Base-by-base conservation (phyloP, 30 jellyfish, hydroid and myxozoan genomes). In the Aurelia sp. region DNA sequence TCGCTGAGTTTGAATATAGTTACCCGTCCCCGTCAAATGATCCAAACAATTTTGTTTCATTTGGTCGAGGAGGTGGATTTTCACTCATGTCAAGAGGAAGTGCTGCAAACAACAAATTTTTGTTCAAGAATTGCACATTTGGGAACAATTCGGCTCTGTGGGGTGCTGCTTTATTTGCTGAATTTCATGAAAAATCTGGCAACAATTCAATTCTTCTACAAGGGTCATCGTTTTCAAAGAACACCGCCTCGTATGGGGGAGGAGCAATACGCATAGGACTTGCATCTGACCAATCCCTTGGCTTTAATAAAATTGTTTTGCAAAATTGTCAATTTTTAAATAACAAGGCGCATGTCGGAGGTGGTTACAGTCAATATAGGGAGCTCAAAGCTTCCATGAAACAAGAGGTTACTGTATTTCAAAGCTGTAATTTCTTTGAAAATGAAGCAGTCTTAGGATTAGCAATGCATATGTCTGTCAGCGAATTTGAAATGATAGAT, bases 41-140 rank as follows among this genome's bases (percentile, higher is more conserved):
- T 50, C 85, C 76, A 1, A 71, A 61, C 1, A 83, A 62, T 57
- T 64, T 37, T 60, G 61, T 86, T n/a, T 13, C 90, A 23, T 77
- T 75, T 86, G 96, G 96, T 9, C 60, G 89, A 78, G 96, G 96
- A 21, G 96, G 89, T 13, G 96, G 85, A n/a, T 63, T 88, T 21
- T 88, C 92, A 12, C 31, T 88, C 8, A 57, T 70, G 61, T 71
- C 74, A 3, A 47, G 31, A 47, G 92, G 96, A 11, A 33, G 33
- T 60, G 92, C 89, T 61, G 41, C 69, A 17, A 70, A 61, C 53
- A 90, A 90, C 59, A 61, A 37, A 20, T 51, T 90, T 35, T 5
- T 17, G 58, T 58, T 90, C 58, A 70, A 63, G 31, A 50, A 74
- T 57, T 81, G 88, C 63, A 13, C 61, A n/a, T 90, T 90, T 62